Conservation (phyloP, 2,797 vertebrate genomes). For the Leucoraja ocellata region DNA sequence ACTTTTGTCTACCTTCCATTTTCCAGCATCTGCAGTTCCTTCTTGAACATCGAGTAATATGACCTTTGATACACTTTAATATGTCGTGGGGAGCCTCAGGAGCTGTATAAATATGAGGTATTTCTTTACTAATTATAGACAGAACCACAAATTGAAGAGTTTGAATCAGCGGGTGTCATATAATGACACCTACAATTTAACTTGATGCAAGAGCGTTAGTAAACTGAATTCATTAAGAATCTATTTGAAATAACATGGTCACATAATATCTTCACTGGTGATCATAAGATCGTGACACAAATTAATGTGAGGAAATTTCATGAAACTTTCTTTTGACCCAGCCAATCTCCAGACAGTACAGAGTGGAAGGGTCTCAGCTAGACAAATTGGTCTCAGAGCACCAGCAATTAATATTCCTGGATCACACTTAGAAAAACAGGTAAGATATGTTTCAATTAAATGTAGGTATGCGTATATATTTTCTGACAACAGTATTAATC, state of each 20-base stretch:
- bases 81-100: background rate
- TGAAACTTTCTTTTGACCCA: background rate
- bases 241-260: background rate
- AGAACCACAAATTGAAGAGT: background rate
- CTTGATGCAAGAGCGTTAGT: background rate
- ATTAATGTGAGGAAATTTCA: background rate
- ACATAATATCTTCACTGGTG: background rate
- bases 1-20: no score
- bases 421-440: background rate
- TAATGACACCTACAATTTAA: background rate
- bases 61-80: background rate
- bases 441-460: conserved; percentile 2
- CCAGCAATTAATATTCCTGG: background rate
- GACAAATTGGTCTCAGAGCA: background rate
- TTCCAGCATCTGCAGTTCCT: no score
- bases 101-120: background rate
- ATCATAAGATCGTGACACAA: background rate
- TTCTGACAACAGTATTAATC: background rate
- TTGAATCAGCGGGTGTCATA: background rate
- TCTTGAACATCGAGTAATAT: no score
- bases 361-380: background rate
- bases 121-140: background rate
- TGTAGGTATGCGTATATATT: background rate
- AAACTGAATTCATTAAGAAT: background rate
- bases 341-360: background rate